A percentile compares a stretch with the other conserved stretches of the same genome.
phyloP scores from a whole-genome alignment of 2,797 vertebrate species.

The Ispidina picta region DNA sequence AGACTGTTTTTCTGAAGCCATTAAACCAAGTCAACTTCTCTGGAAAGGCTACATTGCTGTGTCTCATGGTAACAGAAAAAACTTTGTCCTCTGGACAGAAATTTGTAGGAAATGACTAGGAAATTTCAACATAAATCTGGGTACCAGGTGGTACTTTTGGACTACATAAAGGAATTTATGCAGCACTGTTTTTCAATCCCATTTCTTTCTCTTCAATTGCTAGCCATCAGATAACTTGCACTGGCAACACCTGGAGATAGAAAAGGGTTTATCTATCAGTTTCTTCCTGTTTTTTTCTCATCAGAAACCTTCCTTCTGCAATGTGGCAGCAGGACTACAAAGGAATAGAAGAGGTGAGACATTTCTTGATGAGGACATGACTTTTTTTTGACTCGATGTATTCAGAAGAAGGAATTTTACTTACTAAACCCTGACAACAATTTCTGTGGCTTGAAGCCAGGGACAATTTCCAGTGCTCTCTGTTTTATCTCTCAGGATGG shows the following conservation, averaged over 20 bases:
- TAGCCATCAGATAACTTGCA: background rate
- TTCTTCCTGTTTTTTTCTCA: background rate
- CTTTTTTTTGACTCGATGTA: background rate
- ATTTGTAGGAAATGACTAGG: background rate
- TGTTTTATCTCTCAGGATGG: background rate
- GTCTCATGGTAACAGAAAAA: background rate
- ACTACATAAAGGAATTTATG: background rate
- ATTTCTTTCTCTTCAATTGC: background rate
- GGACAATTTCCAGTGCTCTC: background rate
- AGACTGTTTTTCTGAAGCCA: background rate
- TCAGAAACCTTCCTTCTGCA: background rate
- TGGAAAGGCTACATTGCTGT: background rate
- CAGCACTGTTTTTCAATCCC: background rate
- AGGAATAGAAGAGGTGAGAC: background rate
- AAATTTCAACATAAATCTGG: background rate
- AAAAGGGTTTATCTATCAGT: background rate
- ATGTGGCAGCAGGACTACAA: background rate
- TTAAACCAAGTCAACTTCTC: background rate
- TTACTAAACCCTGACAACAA: constrained; percentile 14
- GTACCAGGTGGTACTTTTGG: background rate
- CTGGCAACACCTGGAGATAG: background rate
- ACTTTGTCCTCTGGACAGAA: background rate
- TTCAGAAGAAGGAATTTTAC: background rate
- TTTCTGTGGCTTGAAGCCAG: constrained; percentile 21
- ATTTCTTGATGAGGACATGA: background rate